Percentiles rank a stretch among this genome's conserved stretches.
phyloP scores from a whole-genome alignment of 2,797 vertebrate genomes.

The Limosa lapponica region DNA sequence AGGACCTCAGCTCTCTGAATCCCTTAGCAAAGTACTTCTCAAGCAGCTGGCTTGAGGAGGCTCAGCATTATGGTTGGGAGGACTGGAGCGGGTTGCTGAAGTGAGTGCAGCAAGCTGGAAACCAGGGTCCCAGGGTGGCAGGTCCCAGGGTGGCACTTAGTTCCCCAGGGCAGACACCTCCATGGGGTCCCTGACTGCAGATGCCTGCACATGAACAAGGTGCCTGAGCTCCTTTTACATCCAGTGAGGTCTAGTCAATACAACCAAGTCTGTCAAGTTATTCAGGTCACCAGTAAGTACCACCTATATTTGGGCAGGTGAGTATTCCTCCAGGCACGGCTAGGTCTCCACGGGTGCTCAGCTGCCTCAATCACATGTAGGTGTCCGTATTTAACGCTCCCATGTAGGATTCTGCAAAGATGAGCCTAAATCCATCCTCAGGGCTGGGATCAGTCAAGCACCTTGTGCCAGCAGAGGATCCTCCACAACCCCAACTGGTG shows the following conservation, averaged over 20 bases:
- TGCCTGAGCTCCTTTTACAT: neutral
- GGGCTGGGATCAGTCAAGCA: accelerated
- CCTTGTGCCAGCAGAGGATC: neutral
- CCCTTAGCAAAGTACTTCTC: neutral
- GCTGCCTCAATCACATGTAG: neutral
- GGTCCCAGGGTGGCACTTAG: neutral
- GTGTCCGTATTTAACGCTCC: neutral
- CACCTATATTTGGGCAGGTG: neutral
- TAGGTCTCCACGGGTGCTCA: neutral
- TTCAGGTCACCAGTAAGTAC: neutral
- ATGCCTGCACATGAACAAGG: neutral
- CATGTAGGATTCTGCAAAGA: neutral
- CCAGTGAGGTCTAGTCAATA: neutral
- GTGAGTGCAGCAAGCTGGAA: neutral
- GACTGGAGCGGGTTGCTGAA: neutral
- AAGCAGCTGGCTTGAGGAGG: neutral
- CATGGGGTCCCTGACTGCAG: neutral
- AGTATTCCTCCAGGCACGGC: neutral
- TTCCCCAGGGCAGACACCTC: neutral
- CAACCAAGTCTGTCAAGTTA: neutral
- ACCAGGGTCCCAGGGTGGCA: neutral
- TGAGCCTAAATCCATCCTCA: neutral
- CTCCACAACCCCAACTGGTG: neutral
- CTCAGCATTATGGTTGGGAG: neutral
- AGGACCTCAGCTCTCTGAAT: neutral